Evolutionary conservation across 2,888 invertebrate species (phyloP), one percentile per base, ranked within the genome.

Genomic region (Herminia tarsipennalis): DNA sequence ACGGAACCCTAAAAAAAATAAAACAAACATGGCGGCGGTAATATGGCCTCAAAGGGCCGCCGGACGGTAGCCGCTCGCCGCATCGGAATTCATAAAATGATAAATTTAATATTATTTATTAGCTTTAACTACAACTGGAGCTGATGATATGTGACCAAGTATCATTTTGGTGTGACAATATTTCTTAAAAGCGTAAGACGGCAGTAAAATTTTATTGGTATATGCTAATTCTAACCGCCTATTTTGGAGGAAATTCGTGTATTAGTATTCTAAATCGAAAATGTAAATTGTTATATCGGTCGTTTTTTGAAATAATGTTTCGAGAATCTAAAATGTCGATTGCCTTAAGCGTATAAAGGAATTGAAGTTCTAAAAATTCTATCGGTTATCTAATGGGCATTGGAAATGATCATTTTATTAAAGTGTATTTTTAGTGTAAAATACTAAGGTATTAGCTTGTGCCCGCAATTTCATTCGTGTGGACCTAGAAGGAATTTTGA

Each of bases 61-160:
- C 88, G 86, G n/a, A 73, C 85, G 83, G 89, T 89, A 90, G 90
- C 90, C 74, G 80, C 77, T 69, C 67, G 71, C 78, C 69, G 72
- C 75, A 72, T 75, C 76, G 83, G 88, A 82, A 86, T 86, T 87
- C 85, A 87, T 87, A 88, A n/a, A 89, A 90, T 89, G 89, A 90
- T 90, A 90, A 89, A 87, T 88, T 87, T 84, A 86, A 86, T 88
- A 86, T 86, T 83, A 87, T 88, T 88, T 88, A 89, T 82, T 81
- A 78, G 71, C 66, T 64, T 69, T 56, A 69, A 74, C 65, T 61
- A 57, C 73, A 74, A 73, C 74, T 61, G 66, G 84, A 80, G 82
- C 60, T 81, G 78, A 59, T 73, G 56, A 54, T 66, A 67, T 56
- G 62, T 50, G 54, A 51, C 51, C 43, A 57, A 50, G 58, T 47